Evolutionary conservation across 2,888 invertebrate species (phyloP), one percentile per base, ranked within the genome.

Genomic region (Syrphus vitripennis): DNA sequence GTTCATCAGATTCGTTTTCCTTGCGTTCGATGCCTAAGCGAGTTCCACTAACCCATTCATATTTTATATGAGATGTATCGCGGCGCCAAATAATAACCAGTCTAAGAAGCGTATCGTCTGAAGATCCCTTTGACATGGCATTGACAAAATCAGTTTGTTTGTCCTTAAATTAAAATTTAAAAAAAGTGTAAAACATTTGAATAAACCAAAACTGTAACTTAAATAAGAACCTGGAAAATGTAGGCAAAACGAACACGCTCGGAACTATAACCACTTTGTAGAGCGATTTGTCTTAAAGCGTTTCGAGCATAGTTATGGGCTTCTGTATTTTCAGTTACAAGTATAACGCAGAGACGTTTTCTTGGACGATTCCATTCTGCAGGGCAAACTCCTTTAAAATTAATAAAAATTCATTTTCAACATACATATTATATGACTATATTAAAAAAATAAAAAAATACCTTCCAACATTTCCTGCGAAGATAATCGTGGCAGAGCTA

Each of bases 71-170:
- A n/a, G 95, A 95, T 10, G 95, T 94, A 90, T 98, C 98, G 48
- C 96, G 94, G 1, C 98, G 94, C 98, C 98, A 98, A 87, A 98
- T 95, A 57, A 98, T 95, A 1, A 97, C 98, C 81, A 98, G 95
- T 88, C 97, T 95, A 83, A 97, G 93, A 53, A 96, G 93, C 63
- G 96, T 95, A 88, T 95, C 96, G 88, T 94, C 91, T 0, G 90
- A 88, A 1, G 94, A 94, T 87, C 95, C 95, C 90, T 93, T 93
- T 87, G 93, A 90, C 83, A 92, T 90, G 10, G 91, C 91, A 83
- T 95, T 95, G 24, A 98, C 94, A 92, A 98, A 98, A 88, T 95
- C 96, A 1, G 95, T 94, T 93, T 98, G 98, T 87, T 92, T 92
- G 70, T 93, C 93, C 90, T 91, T 37, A 24, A 77, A 83, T 55